Percentiles rank a stretch among this genome's conserved stretches.
phyloP scores from a whole-genome alignment of 1,140 invertebrate genomes.

The Rhynchophorus ferrugineus region DNA sequence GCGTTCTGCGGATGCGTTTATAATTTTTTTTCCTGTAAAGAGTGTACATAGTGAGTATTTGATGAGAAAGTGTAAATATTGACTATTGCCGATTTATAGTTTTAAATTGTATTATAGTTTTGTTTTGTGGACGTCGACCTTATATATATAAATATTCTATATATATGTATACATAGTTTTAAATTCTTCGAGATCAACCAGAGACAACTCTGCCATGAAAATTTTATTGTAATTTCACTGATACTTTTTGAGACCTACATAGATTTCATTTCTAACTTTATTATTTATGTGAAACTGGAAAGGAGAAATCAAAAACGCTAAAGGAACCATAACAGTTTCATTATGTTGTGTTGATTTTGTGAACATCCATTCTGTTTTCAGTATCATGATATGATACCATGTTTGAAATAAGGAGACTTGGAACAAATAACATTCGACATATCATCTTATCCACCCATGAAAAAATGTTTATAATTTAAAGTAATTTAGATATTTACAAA shows the following conservation, averaged over 20 bases:
- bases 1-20: not conserved
- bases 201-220: too few species aligned
- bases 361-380: not conserved
- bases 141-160: too few species aligned
- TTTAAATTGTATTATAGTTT: conserved; percentile 20
- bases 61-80: conserved; percentile 15
- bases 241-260: not conserved
- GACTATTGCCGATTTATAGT: conserved; percentile 12
- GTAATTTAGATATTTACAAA: too few species aligned
- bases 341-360: conserved; percentile 4
- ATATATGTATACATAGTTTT: too few species aligned
- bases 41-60: too few species aligned
- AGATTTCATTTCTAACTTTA: conserved; percentile 5
- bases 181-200: too few species aligned
- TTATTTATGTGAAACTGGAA: conserved; percentile 6
- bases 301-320: conserved; percentile 3
- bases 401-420: not conserved
- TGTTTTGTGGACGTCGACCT: too few species aligned
- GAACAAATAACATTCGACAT: too few species aligned
- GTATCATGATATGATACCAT: conserved; percentile 1
- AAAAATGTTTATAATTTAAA: too few species aligned
- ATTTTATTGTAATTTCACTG: too few species aligned
- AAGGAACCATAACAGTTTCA: conserved; percentile 19
- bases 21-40: conserved; percentile 13
- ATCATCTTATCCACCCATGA: too few species aligned